Evolutionary conservation across 1,140 invertebrate species (phyloP), one percentile per base, ranked within the genome.

Genomic region (Pinna nobilis): DNA sequence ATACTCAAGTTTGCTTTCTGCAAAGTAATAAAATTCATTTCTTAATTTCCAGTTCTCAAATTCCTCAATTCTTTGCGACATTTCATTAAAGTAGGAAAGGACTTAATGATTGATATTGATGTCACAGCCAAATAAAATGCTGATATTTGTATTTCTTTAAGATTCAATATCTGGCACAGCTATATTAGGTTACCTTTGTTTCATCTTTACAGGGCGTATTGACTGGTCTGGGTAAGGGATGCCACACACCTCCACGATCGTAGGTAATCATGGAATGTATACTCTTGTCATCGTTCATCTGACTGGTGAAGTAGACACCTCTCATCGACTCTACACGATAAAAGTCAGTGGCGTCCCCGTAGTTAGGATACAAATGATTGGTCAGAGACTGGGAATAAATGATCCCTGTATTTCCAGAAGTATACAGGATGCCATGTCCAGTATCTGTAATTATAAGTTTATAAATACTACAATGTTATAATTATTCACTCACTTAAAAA

Each of bases 291-390:
- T 78, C 67, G 44, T 72, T 77, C 63, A 89, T 82, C 77, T 89
- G 87, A 76, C 86, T 89, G 30, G 88, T 83, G 7, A 90, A 63
- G 70, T 87, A 90, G 0, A 88, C 86, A 3, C 89, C 89, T 3
- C 78, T 68, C 70, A 88, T 81, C 0, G 87, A 88, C 59, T 82
- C 67, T n/a, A 89, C 82, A 50, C 84, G 87, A 73, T 88, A 88
- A 75, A 90, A 90, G 70, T 90, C 89, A 33, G 85, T 87, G 3
- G 76, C 77, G 37, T 85, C 82, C n/a, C 76, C 74, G 67, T 75
- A 85, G 80, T 88, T 88, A 2, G 87, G 88, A 61, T 84, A 89
- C 15, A 90, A 76, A 70, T 90, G 88, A 25, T 80, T 79, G 33
- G 66, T 53, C 3, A 90, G 74, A 9, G 88, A 89, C 64, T 86